Evolutionary conservation across 2,113 vertebrate genomes (phyloP).

Genomic region (Acanthisitta chloris): DNA sequence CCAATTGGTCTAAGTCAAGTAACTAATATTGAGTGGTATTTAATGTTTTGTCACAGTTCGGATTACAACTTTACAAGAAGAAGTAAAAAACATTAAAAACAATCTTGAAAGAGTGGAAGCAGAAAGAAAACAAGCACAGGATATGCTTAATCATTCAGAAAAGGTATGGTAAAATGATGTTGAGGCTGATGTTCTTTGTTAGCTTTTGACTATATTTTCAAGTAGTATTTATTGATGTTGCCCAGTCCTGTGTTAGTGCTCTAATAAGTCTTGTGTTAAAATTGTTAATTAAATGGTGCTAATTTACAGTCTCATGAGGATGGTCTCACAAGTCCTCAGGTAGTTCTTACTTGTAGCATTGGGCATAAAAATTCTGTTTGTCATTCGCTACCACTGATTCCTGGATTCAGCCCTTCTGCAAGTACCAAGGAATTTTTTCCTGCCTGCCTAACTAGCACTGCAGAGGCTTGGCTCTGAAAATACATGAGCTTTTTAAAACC

Average conservation of each 20-base stretch:
- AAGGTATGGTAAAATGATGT: slow-evolving; percentile 78
- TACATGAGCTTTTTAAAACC: neutral
- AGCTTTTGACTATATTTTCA: neutral
- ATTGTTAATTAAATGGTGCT: neutral
- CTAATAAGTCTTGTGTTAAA: neutral
- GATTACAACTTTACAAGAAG: slow-evolving; percentile 89
- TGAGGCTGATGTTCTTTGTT: neutral
- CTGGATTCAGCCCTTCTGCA: neutral
- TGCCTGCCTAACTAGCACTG: neutral
- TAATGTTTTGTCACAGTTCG: slow-evolving; percentile 76
- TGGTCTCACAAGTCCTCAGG: neutral
- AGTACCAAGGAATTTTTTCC: neutral
- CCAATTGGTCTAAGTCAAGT: neutral
- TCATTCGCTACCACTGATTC: neutral
- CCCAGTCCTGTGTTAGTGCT: neutral
- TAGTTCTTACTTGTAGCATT: neutral
- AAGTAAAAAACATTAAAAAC: slow-evolving; percentile 88
- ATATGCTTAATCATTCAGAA: slow-evolving; percentile 91
- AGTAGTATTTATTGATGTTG: neutral
- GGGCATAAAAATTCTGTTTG: neutral
- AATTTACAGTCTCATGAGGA: neutral
- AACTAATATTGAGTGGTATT: neutral
- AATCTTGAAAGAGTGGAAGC: slow-evolving; percentile 88
- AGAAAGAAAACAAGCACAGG: slow-evolving; percentile 92
- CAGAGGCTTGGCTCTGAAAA: neutral